Evolutionary conservation across 92 coral and sea anemone genomes (phyloP).

Genomic region (Palythoa grandis): DNA sequence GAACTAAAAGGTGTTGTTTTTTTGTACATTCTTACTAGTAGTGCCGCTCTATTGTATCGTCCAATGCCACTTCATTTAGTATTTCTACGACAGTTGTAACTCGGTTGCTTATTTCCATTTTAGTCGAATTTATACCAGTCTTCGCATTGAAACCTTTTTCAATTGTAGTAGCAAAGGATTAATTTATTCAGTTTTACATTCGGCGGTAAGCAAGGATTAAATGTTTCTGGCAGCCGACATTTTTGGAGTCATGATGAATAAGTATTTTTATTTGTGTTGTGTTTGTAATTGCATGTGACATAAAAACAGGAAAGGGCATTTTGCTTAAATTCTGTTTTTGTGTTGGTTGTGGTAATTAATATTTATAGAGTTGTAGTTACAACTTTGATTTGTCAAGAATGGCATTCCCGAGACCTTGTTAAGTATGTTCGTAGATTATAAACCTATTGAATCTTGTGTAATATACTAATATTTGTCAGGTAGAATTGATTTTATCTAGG

Average conservation of each 20-base stretch:
- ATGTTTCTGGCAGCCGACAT: not conserved
- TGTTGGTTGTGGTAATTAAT: not conserved
- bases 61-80: not conserved
- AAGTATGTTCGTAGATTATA: not conserved
- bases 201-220: not conserved
- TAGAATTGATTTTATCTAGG: not conserved
- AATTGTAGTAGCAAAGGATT: not conserved
- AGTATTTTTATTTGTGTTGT: not conserved
- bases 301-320: not conserved
- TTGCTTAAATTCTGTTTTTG: not conserved
- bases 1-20: not conserved
- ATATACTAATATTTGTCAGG: not conserved
- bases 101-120: not conserved
- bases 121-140: not conserved
- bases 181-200: slow-evolving; percentile 35
- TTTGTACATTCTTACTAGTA: not conserved
- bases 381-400: not conserved
- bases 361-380: not conserved
- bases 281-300: not conserved
- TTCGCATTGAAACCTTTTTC: not conserved
- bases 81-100: not conserved
- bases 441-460: not conserved
- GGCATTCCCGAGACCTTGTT: not conserved
- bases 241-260: not conserved
- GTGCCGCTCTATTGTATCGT: not conserved